Percentiles rank a stretch among this genome's conserved stretches.
These are phyloP conservation scores for Petrolisthes manimaculis DNA, from an alignment of 2,888 invertebrate genomes.

Conservation along the genomic window DNA sequence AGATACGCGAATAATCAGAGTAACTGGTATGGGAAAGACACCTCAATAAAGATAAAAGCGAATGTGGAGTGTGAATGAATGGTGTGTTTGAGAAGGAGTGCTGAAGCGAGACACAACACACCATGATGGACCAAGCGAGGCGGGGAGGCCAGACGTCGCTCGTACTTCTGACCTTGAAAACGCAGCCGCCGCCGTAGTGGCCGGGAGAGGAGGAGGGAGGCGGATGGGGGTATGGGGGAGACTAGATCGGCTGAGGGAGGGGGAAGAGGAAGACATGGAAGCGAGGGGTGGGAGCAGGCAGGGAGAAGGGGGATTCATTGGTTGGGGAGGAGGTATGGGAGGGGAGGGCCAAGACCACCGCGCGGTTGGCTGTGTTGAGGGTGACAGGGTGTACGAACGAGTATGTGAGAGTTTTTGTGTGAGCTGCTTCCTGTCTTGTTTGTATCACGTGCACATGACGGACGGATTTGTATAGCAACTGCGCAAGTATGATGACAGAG, in stretches of 20 bases:
- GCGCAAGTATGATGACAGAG: no score
- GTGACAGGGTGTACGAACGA: neutral
- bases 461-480: neutral
- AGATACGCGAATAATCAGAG: no score
- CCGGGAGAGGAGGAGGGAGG: constrained; percentile 12
- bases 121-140: constrained; percentile 20
- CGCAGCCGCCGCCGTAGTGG: constrained; percentile 39
- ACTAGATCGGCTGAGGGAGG: neutral
- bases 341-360: neutral
- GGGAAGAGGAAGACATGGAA: constrained; percentile 22
- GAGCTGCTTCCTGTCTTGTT: no score
- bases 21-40: no score
- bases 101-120: neutral
- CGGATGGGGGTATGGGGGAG: constrained; percentile 8
- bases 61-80: neutral
- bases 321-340: neutral
- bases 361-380: neutral
- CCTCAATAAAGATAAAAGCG: no score
- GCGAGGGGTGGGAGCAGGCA: neutral
- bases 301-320: neutral
- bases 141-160: constrained; percentile 38
- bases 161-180: constrained; percentile 64
- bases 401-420: neutral
- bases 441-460: neutral
- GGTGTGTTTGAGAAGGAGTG: neutral